Evolutionary conservation across 2,888 invertebrate genomes (phyloP), one percentile per base, ranked within the genome.

Genomic region (Theristus sp.): DNA sequence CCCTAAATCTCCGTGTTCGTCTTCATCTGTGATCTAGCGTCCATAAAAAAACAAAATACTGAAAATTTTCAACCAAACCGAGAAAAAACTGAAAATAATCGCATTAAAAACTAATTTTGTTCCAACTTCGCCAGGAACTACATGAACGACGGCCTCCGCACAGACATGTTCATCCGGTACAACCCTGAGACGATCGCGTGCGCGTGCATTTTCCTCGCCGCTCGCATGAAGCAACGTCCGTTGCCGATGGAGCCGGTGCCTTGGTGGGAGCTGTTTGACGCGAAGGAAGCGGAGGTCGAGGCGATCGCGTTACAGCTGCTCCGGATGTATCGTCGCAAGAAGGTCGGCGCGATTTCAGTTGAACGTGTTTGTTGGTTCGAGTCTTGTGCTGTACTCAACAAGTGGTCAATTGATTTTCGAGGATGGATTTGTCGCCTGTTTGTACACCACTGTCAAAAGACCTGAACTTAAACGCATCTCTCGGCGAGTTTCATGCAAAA

Each of bases 91-190:
- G n/a, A n/a, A n/a, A n/a, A n/a, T n/a, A n/a, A n/a, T n/a, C n/a
- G n/a, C n/a, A n/a, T n/a, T n/a, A n/a, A n/a, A n/a, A n/a, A n/a
- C n/a, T n/a, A n/a, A n/a, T n/a, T n/a, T n/a, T n/a, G n/a, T n/a
- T n/a, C n/a, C n/a, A n/a, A n/a, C n/a, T n/a, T 58, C 70, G 74
- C 6, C 70, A 83, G 82, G 83, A 96, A 96, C 75, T 98, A 94
- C 77, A 99, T 99, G 96, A 99, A 99, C 75, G 98, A 99, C 79
- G 89, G 94, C 0, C 78, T 99, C 57, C 81, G 96, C 46, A 93
- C 94, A 0, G 90, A 96, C 76, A 91, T 93, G 0, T 99, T 98
- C 75, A 84, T 96, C 74, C 82, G 90, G 56, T 91, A 89, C 74
- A 85, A 86, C 62, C 94, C 98, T 0, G 98, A 98, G 75, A 89